Conservation (phyloP, 2,113 vertebrate genomes). For the Abramis brama region DNA sequence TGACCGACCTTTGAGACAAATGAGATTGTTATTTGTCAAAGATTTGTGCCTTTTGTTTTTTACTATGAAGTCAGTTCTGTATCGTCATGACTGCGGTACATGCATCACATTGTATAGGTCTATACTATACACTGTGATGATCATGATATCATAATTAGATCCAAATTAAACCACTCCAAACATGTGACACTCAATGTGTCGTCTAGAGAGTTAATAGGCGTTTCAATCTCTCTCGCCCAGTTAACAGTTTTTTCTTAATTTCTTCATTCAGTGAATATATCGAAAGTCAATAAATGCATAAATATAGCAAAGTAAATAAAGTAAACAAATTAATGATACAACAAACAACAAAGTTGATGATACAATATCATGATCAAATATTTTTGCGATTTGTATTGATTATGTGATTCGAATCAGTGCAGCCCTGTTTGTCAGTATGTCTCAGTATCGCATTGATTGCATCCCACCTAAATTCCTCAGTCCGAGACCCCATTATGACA, state of each 20-base stretch:
- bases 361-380: not conserved
- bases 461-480: not conserved
- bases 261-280: not conserved
- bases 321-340: not conserved
- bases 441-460: not conserved
- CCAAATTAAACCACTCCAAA: not conserved
- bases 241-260: too few relatives aligned
- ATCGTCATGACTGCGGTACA: not conserved
- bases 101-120: not conserved
- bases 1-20: not conserved
- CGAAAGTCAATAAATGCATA: not conserved
- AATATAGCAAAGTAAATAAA: not conserved
- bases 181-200: not conserved
- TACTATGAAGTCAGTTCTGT: not conserved
- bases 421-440: not conserved
- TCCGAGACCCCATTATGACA: not conserved
- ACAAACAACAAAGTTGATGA: not conserved
- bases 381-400: not conserved
- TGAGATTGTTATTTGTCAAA: not conserved
- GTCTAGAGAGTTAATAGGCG: too few relatives aligned
- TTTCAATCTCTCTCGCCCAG: too few relatives aligned
- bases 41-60: not conserved
- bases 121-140: not conserved
- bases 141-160: not conserved
- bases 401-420: not conserved